phyloP scores from a whole-genome alignment of 1,140 invertebrate species.

The Pomacea maculata region DNA sequence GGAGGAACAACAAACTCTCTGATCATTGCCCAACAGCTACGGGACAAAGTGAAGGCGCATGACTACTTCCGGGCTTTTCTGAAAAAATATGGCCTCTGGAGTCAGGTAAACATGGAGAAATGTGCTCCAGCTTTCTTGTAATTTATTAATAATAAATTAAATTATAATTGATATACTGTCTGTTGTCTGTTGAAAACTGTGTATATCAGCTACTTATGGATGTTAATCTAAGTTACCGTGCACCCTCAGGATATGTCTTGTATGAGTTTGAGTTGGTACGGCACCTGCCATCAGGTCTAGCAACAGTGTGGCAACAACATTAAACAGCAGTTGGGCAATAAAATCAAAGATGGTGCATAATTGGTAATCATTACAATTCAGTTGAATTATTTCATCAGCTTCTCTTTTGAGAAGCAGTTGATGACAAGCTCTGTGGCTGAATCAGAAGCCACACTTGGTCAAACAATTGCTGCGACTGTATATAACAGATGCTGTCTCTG shows the following conservation, averaged over 20 bases:
- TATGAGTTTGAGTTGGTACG: not conserved
- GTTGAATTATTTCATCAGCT: too few relatives aligned
- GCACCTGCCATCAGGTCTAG: too few relatives aligned
- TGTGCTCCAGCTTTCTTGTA: not conserved
- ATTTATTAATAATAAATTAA: not conserved
- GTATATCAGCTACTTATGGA: not conserved
- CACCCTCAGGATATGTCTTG: not conserved
- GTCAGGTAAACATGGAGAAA: constrained; percentile 66
- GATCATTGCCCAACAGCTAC: constrained; percentile 83
- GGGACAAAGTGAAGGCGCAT: constrained; percentile 84
- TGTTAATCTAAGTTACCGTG: too few relatives aligned
- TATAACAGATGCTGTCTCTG: too few relatives aligned
- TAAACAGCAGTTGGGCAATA: too few relatives aligned
- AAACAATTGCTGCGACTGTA: too few relatives aligned
- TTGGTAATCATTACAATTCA: too few relatives aligned
- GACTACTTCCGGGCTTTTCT: constrained; percentile 75
- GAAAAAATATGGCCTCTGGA: constrained; percentile 79
- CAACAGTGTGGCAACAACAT: too few relatives aligned
- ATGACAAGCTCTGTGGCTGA: too few relatives aligned
- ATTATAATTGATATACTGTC: not conserved
- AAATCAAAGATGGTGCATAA: too few relatives aligned
- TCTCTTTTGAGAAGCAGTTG: too few relatives aligned
- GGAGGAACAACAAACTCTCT: constrained; percentile 69
- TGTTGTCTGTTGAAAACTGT: not conserved
- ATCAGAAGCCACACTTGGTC: too few relatives aligned